These are phyloP conservation scores for Plagiodera versicolora DNA, from an alignment of 2,888 invertebrate species.

Conservation along the genomic window DNA sequence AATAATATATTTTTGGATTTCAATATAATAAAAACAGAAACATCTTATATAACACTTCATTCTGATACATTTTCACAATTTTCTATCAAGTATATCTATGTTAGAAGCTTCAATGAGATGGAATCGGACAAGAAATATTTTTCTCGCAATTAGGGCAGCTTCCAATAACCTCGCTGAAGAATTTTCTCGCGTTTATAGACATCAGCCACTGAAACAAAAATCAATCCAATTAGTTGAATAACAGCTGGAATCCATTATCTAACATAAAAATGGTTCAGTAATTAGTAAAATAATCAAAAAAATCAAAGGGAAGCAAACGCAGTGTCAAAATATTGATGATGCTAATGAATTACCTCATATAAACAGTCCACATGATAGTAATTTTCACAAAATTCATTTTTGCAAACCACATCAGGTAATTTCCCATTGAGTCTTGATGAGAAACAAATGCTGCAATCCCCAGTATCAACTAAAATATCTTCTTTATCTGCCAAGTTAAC, in stretches of 20 bases:
- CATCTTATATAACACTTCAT: too few species aligned
- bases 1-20: too few species aligned
- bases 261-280: too few species aligned
- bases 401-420: constrained; percentile 52
- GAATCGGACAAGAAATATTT: constrained; percentile 36
- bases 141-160: constrained; percentile 52
- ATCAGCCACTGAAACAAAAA: constrained; percentile 47
- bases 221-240: not conserved
- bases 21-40: too few species aligned
- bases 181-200: constrained; percentile 42
- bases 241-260: not conserved
- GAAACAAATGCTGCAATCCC: constrained; percentile 55
- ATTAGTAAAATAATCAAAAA: constrained; percentile 1
- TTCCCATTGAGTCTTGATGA: constrained; percentile 47
- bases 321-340: too few species aligned
- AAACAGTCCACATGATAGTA: constrained; percentile 52
- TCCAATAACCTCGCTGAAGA: constrained; percentile 46
- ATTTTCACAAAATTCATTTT: constrained; percentile 49
- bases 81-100: not conserved
- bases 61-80: not conserved
- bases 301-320: too few species aligned
- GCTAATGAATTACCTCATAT: constrained; percentile 53
- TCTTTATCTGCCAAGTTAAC: constrained; percentile 20
- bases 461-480: constrained; percentile 39
- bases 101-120: constrained; percentile 2